Conservation (phyloP, 2,113 vertebrate genomes). For the Sceloporus tristichus region DNA sequence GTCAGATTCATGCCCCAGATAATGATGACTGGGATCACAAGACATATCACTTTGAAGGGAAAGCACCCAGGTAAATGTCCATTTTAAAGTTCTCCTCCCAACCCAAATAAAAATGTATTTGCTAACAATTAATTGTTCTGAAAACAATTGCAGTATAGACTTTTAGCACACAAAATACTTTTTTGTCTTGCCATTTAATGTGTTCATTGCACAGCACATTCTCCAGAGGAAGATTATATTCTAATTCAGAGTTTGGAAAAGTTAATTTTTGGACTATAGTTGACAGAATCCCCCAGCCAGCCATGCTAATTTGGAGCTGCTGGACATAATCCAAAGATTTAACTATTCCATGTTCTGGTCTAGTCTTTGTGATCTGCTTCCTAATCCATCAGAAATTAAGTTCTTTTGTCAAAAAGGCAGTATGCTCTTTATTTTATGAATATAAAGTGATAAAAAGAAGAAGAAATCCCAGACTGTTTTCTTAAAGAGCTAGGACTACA, state of each 20-base stretch:
- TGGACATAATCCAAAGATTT: too few relatives aligned
- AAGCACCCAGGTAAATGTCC: constrained; percentile 81
- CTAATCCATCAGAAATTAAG: not conserved
- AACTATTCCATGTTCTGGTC: too few relatives aligned
- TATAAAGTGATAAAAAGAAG: not conserved
- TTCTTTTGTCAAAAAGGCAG: not conserved
- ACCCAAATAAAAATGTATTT: fast-evolving
- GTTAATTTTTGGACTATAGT: too few relatives aligned
- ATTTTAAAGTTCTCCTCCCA: not conserved
- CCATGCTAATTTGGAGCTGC: too few relatives aligned
- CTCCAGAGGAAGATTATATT: not conserved
- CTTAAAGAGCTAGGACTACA: not conserved
- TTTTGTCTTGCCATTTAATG: not conserved
- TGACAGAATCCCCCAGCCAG: too few relatives aligned
- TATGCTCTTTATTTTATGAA: not conserved
- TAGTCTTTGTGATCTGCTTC: not conserved
- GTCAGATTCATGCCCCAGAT: constrained; percentile 86
- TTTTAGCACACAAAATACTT: not conserved
- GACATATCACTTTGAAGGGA: constrained; percentile 87
- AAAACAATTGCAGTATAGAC: not conserved
- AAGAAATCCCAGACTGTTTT: not conserved
- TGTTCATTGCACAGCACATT: not conserved
- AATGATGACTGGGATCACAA: constrained; percentile 90
- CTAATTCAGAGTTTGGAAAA: too few relatives aligned
- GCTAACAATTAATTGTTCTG: not conserved